These are phyloP conservation scores for Balaeniceps rex DNA, from an alignment of 2,113 vertebrate genomes.

Conservation along the genomic window DNA sequence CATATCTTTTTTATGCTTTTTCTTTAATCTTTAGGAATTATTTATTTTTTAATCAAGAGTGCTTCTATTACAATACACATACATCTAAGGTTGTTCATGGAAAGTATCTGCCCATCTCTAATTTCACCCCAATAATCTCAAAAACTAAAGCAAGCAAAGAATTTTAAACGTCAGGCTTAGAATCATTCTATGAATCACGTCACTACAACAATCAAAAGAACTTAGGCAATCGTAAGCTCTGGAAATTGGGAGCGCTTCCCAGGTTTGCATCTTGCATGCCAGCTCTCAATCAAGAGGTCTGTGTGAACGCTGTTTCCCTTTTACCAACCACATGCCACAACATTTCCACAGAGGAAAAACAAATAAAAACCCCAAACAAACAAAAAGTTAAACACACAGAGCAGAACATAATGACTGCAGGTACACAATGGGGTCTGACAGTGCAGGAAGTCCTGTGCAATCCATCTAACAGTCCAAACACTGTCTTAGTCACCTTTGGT, in stretches of 20 bases:
- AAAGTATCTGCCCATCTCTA: neutral
- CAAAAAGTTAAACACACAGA: neutral
- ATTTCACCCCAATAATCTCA: neutral
- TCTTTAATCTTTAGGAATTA: neutral
- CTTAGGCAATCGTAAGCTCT: neutral
- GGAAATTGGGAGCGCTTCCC: neutral
- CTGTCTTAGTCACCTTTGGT: neutral
- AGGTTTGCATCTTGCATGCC: neutral
- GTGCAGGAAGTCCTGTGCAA: neutral
- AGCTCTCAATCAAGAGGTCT: neutral
- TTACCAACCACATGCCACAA: neutral
- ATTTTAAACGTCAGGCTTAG: neutral
- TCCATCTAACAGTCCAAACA: neutral
- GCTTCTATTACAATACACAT: neutral
- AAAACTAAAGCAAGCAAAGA: neutral
- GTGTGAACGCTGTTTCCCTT: accelerated
- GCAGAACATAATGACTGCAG: neutral
- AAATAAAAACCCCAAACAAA: neutral
- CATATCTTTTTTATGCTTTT: neutral
- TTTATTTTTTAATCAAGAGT: neutral
- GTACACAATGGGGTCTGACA: neutral
- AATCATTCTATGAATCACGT: neutral
- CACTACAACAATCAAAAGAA: neutral
- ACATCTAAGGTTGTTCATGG: neutral
- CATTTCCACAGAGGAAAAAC: neutral